A percentile compares a stretch with the other conserved stretches of the same genome.
phyloP scores from a whole-genome alignment of 2,113 vertebrate species.

The Spilogale gracilis region DNA sequence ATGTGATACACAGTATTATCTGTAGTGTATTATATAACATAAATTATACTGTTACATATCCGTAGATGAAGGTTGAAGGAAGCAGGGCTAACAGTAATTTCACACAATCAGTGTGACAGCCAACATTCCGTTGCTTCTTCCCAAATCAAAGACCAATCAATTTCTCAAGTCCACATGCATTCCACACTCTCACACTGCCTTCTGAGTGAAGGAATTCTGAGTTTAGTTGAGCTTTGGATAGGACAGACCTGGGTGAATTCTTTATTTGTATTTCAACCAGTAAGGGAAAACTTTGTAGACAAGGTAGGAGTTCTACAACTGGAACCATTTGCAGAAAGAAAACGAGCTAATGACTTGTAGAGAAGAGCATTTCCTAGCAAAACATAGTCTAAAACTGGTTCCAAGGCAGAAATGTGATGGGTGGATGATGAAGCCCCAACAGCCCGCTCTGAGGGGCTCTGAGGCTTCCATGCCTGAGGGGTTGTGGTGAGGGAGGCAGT shows the following conservation, averaged over 20 bases:
- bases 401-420: neutral
- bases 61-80: neutral
- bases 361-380: neutral
- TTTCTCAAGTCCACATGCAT: neutral
- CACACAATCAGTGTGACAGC: neutral
- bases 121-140: neutral
- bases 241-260: neutral
- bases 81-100: neutral
- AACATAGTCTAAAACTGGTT: neutral
- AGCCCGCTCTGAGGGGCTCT: neutral
- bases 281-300: neutral
- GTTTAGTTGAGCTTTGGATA: slow-evolving; percentile 16
- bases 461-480: neutral
- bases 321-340: neutral
- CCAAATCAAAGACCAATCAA: neutral
- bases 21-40: neutral
- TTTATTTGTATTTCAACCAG: neutral
- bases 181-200: neutral
- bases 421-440: neutral
- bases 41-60: neutral
- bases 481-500: neutral
- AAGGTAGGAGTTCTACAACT: neutral
- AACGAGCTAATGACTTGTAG: neutral
- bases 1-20: neutral
- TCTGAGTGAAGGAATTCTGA: neutral